Conservation (phyloP, 2,797 vertebrate species). For the Oryzias dopingdopingensis region DNA sequence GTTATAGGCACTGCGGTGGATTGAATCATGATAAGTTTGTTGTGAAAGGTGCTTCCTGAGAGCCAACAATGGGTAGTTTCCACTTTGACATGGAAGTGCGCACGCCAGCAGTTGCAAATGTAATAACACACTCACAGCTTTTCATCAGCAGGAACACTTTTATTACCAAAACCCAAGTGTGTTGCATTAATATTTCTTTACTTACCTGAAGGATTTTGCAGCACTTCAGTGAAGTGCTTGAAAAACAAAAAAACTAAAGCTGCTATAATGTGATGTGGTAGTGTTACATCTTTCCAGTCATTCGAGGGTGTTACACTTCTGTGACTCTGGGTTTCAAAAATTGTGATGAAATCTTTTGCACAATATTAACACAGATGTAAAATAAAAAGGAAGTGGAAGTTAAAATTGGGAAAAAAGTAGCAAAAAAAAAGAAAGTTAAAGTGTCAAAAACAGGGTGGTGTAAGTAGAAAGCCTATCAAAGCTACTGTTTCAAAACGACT, state of each 20-base stretch:
- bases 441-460: too few relatives aligned
- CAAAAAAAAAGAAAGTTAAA: slow-evolving; percentile 16
- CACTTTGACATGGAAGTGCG: slow-evolving; percentile 72
- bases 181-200: too few relatives aligned
- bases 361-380: slow-evolving; percentile 19
- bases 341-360: too few relatives aligned
- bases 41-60: slow-evolving; percentile 80
- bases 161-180: slow-evolving; percentile 38
- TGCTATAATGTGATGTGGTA: too few relatives aligned
- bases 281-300: too few relatives aligned
- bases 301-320: too few relatives aligned
- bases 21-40: slow-evolving; percentile 55
- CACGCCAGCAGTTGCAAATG: slow-evolving; percentile 73
- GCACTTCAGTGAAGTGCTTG: too few relatives aligned
- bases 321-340: too few relatives aligned
- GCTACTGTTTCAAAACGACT: too few relatives aligned
- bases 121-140: slow-evolving; percentile 63
- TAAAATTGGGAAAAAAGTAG: slow-evolving; percentile 11
- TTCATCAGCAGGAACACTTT: slow-evolving; percentile 62
- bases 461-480: too few relatives aligned
- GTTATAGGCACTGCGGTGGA: slow-evolving; percentile 34
- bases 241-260: too few relatives aligned
- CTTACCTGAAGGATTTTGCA: too few relatives aligned
- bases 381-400: slow-evolving; percentile 40
- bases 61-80: slow-evolving; percentile 80